Evolutionary conservation across 1,140 invertebrate genomes (phyloP).

Genomic region (Helicoverpa armigera): DNA sequence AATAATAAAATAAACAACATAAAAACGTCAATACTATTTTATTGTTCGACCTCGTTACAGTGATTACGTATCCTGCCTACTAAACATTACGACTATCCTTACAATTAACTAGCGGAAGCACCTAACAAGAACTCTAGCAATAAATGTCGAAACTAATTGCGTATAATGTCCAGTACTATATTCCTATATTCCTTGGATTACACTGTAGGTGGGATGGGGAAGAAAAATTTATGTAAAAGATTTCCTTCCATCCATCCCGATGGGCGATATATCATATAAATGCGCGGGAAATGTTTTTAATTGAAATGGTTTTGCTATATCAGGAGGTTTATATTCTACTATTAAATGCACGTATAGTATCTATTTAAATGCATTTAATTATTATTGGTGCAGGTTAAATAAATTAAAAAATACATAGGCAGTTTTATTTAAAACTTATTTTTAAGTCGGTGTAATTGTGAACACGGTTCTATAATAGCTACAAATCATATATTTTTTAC

Average conservation of each 20-base stretch:
- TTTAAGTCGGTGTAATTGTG: no score
- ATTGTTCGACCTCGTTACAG: no score
- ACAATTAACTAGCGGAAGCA: slow-evolving; percentile 38
- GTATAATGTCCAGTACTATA: slow-evolving; percentile 11
- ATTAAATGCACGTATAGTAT: no score
- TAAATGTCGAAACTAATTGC: slow-evolving; percentile 25
- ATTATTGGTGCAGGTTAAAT: no score
- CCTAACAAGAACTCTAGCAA: slow-evolving; percentile 20
- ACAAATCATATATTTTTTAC: no score
- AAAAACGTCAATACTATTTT: no score
- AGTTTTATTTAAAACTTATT: no score
- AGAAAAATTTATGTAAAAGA: neutral
- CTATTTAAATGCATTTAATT: no score
- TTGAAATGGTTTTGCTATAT: neutral
- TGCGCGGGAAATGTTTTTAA: neutral
- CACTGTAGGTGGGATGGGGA: neutral
- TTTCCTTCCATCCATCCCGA: neutral
- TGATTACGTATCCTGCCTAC: slow-evolving; percentile 41
- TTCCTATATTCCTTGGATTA: slow-evolving; percentile 14
- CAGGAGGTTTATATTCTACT: no score
- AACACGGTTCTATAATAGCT: neutral
- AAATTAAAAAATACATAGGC: no score
- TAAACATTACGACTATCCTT: slow-evolving; percentile 34
- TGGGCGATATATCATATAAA: neutral
- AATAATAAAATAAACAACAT: no score